Evolutionary conservation across 2,113 vertebrate genomes (phyloP).

Genomic region (Melanotaenia duboulayi): DNA sequence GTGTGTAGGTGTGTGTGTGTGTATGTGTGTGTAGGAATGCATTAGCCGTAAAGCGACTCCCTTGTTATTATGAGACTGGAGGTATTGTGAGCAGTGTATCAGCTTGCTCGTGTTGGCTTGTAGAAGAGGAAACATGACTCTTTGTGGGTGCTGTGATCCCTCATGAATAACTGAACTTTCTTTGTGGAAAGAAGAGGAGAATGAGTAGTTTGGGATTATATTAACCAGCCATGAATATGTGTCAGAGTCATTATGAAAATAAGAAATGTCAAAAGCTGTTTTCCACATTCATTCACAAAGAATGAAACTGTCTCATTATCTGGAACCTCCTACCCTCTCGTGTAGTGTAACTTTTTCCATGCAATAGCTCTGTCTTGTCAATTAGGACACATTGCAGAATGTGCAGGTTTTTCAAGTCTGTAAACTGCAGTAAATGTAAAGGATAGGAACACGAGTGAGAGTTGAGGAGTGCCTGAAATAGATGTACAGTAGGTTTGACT

Average conservation of each 20-base stretch:
- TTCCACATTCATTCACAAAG: constrained; percentile 2
- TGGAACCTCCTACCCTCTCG: neutral
- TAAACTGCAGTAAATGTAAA: constrained; percentile 18
- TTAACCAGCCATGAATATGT: constrained; percentile 5
- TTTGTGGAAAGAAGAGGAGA: constrained; percentile 50
- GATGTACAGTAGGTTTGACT: constrained; percentile 41
- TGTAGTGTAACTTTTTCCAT: neutral
- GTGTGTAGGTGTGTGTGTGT: constrained; percentile 42
- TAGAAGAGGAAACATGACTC: constrained; percentile 75
- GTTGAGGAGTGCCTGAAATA: constrained; percentile 44
- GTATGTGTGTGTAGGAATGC: constrained; percentile 69
- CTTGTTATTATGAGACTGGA: constrained; percentile 72
- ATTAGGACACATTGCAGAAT: neutral
- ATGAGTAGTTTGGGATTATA: constrained; percentile 29
- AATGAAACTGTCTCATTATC: neutral
- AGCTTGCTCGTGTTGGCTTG: constrained; percentile 70
- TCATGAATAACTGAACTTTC: constrained; percentile 81
- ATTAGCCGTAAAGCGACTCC: constrained; percentile 76
- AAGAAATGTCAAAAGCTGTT: neutral
- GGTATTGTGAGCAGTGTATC: constrained; percentile 74
- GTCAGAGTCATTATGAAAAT: neutral
- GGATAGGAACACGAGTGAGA: constrained; percentile 24
- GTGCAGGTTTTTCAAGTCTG: neutral
- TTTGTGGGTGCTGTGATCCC: constrained; percentile 70
- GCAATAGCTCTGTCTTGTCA: neutral